Evolutionary conservation across 2,113 vertebrate species (phyloP).

Genomic region (Mormyrus iriodes): DNA sequence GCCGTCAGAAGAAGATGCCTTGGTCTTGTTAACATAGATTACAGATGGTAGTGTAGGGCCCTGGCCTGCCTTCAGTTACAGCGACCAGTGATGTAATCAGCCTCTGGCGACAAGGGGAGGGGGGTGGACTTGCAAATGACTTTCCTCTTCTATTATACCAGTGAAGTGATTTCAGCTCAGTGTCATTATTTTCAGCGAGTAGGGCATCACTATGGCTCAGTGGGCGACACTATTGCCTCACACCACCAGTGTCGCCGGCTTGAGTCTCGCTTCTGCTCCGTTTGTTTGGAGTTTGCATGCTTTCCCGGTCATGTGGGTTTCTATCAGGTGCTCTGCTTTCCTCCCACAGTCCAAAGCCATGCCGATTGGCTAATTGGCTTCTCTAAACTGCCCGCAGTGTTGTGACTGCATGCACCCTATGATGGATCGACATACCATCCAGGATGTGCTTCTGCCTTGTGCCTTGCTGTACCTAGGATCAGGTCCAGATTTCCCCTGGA

Average conservation of each 20-base stretch:
- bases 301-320: background rate
- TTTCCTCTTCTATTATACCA: background rate
- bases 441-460: background rate
- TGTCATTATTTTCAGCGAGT: background rate
- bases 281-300: background rate
- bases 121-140: background rate
- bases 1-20: background rate
- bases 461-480: background rate
- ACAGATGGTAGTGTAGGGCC: background rate
- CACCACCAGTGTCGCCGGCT: background rate
- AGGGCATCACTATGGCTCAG: background rate
- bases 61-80: background rate
- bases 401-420: background rate
- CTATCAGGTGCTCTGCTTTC: background rate
- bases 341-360: background rate
- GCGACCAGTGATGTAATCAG: background rate
- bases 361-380: background rate
- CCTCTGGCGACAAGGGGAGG: background rate
- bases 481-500: background rate
- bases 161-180: background rate
- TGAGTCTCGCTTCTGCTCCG: background rate
- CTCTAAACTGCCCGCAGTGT: background rate
- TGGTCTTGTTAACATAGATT: background rate
- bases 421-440: background rate
- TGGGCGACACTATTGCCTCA: background rate